Evolutionary conservation across 2,797 vertebrate species (phyloP).

Genomic region (Rallus crepitans): DNA sequence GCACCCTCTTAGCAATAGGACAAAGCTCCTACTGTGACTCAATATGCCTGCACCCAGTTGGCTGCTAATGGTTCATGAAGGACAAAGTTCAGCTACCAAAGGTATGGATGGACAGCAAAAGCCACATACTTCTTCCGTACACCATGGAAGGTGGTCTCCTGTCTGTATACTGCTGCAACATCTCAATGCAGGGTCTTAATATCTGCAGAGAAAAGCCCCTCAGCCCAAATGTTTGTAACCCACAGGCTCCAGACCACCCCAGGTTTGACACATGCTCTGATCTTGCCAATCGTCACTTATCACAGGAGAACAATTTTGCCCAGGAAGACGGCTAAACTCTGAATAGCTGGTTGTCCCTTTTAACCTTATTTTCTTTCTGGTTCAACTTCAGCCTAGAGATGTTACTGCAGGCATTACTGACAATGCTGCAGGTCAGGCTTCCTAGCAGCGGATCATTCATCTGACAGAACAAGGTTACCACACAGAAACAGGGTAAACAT

Average conservation of each 20-base stretch:
- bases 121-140: neutral
- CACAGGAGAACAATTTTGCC: neutral
- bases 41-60: neutral
- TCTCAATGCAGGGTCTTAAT: neutral
- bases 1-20: neutral
- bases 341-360: neutral
- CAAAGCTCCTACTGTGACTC: neutral
- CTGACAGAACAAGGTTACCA: neutral
- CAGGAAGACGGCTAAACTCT: neutral
- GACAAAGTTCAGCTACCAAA: neutral
- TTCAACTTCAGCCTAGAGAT: neutral
- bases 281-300: neutral
- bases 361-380: neutral
- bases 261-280: neutral
- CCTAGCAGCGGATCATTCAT: fast-evolving
- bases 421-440: neutral
- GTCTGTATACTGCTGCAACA: neutral
- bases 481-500: neutral
- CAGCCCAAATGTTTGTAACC: neutral
- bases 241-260: neutral
- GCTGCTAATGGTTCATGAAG: neutral
- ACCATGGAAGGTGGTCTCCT: neutral
- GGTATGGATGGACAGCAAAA: neutral
- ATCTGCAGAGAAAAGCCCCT: neutral
- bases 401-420: neutral